Evolutionary conservation across 2,797 vertebrate species (phyloP).

Genomic region (Phataginus tricuspis): DNA sequence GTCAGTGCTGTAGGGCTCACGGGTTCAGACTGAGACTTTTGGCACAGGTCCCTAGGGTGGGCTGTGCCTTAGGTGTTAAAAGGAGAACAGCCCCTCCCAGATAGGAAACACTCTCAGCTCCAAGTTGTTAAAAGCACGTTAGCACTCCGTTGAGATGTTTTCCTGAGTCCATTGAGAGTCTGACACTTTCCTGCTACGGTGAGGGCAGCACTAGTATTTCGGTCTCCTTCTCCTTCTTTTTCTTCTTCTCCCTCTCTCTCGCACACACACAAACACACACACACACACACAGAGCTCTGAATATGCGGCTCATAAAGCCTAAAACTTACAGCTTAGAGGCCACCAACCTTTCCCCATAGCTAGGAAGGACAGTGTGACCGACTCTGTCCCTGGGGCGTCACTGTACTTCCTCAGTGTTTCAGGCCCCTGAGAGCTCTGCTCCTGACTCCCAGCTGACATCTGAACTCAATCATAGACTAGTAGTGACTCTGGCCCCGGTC

Average conservation of each 20-base stretch:
- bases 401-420: neutral
- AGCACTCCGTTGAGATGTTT: neutral
- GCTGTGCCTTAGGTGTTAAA: slow-evolving; percentile 53
- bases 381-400: neutral
- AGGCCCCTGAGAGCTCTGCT: neutral
- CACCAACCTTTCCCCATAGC: neutral
- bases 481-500: neutral
- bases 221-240: fast-evolving
- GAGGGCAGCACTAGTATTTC: no score
- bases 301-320: neutral
- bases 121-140: slow-evolving; percentile 42
- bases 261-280: neutral
- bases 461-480: neutral
- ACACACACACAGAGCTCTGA: neutral
- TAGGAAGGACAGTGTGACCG: neutral
- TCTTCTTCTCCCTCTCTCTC: neutral
- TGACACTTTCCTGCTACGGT: neutral
- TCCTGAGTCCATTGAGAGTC: neutral
- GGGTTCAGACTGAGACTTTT: neutral
- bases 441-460: neutral
- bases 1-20: neutral
- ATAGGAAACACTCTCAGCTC: slow-evolving; percentile 36
- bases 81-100: slow-evolving; percentile 19
- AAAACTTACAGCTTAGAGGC: neutral
- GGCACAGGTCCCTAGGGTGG: slow-evolving; percentile 29